Evolutionary conservation across 2,888 invertebrate species (phyloP).

Genomic region (Neoaliturus tenellus): DNA sequence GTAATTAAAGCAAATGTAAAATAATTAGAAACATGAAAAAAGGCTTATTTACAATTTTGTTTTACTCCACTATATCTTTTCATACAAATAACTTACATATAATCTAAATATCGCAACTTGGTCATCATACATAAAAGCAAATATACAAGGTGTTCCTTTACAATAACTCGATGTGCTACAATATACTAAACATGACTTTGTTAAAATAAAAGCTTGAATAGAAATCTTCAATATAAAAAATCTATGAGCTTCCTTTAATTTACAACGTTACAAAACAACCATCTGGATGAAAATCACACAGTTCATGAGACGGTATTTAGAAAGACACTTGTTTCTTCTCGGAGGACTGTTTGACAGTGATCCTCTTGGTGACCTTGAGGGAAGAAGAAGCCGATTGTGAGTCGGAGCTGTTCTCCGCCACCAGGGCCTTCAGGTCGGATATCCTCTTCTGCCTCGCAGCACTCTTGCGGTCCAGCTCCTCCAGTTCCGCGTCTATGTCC

Average conservation of each 20-base stretch:
- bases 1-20: neutral
- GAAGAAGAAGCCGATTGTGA: constrained; percentile 23
- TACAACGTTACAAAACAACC: neutral
- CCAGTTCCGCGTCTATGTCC: constrained; percentile 86
- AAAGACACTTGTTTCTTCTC: constrained; percentile 55
- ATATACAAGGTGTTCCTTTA: neutral
- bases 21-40: neutral
- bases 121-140: neutral
- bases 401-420: constrained; percentile 74
- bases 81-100: constrained; percentile 3
- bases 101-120: neutral
- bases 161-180: neutral
- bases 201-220: neutral
- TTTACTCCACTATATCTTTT: constrained; percentile 4
- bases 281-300: neutral
- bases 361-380: constrained; percentile 38
- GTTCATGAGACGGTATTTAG: constrained; percentile 15
- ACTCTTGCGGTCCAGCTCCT: constrained; percentile 81
- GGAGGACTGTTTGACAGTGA: constrained; percentile 39
- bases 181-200: neutral
- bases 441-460: constrained; percentile 83
- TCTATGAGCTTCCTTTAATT: neutral
- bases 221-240: constrained; percentile 22
- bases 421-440: constrained; percentile 81
- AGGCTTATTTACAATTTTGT: constrained; percentile 1